phyloP scores from a whole-genome alignment of 2,888 invertebrate genomes.

The Agonopterix heracliana region DNA sequence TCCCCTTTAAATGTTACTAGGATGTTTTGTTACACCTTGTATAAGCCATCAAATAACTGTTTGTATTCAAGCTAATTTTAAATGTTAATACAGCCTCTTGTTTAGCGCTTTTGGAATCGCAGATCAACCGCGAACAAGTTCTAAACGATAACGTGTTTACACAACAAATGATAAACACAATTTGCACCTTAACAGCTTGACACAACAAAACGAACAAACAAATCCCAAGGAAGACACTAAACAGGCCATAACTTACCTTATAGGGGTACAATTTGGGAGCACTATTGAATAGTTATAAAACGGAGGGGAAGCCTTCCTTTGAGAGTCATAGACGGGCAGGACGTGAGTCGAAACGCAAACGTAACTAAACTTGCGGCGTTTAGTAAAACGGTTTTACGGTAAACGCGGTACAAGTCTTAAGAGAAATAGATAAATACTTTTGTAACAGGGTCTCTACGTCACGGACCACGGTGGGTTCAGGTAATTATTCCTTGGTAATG shows the following conservation, averaged over 20 bases:
- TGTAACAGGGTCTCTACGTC: too few species aligned
- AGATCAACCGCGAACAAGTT: too few species aligned
- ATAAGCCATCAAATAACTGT: too few species aligned
- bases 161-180: too few species aligned
- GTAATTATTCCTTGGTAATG: too few species aligned
- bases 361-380: constrained; percentile 36
- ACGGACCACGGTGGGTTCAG: too few species aligned
- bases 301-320: constrained; percentile 38
- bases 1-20: too few species aligned
- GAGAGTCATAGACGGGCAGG: constrained; percentile 43
- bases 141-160: too few species aligned
- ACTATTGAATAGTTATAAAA: constrained; percentile 54
- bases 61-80: too few species aligned
- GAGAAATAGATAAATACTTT: constrained; percentile 1
- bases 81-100: too few species aligned
- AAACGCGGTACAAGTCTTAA: constrained; percentile 15
- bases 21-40: too few species aligned
- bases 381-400: constrained; percentile 23
- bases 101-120: too few species aligned
- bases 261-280: constrained; percentile 34
- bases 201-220: background rate
- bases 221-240: constrained; percentile 17
- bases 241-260: constrained; percentile 8
- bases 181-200: background rate
- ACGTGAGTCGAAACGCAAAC: constrained; percentile 53